Base-by-base conservation (phyloP, 2,797 vertebrate species). In the Nyctalus aviator region DNA sequence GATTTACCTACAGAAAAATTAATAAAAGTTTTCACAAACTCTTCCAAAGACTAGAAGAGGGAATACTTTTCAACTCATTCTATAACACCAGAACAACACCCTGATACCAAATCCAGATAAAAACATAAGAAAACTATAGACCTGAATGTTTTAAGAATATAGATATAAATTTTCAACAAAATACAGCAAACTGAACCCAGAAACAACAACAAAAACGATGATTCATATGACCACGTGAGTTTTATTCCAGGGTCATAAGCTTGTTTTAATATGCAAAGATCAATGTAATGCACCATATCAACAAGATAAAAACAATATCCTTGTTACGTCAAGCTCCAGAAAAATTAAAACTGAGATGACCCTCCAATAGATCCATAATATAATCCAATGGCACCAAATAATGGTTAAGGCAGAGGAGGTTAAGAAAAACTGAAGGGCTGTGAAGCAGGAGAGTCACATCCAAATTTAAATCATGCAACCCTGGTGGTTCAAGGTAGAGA, bases 181-280 rank as follows among this genome's bases (percentile, higher is more conserved):
- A 81, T 79, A 50, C n/a, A 79, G 57, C 57, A 88, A 82, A 85
- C 21, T 83, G 41, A 85, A 81, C 91, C 18, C n/a, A 84, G 30
- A 48, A 46, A 46, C 71, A 59, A 46, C 46, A 27, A 73, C 41
- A 89, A 75, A 79, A 10, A 17, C 25, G 20, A 30, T 75, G 44
- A 93, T 71, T 95, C 72, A 88, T 15, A 53, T 81, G 73, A 93
- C 6, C 20, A 90, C 75, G 44, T 89, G 46, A 50, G 48, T 37
- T 78, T 89, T 86, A 88, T 83, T 13, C 17, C 7, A 84, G 66
- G 15, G 75, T 55, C 27, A 11, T 35, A 78, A 92, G 23, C 6
- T 72, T 87, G 53, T 30, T 53, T 50, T 83, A 69, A 41, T 21
- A 71, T 76, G 37, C 37, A 81, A 66, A 86, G 76, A 55, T 88